Conservation (phyloP, 1,140 invertebrate genomes). For the Cryptotermes secundus region DNA sequence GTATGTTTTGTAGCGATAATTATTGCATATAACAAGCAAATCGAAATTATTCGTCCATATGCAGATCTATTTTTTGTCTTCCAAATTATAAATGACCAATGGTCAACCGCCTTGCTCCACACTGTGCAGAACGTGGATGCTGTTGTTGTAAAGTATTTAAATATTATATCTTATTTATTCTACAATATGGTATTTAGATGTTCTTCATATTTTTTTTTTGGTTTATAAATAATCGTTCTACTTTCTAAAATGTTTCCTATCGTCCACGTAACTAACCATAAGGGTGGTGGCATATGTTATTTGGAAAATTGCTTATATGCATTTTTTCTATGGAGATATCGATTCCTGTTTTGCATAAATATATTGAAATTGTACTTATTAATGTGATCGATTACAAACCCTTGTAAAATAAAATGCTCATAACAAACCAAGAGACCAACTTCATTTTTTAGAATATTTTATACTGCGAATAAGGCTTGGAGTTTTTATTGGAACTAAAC, state of each 20-base stretch:
- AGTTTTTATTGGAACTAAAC: not conserved
- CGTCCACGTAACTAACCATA: not conserved
- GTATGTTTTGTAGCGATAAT: not conserved
- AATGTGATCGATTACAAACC: not conserved
- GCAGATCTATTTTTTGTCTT: conserved; percentile 12
- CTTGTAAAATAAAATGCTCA: not conserved
- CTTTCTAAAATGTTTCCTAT: not conserved
- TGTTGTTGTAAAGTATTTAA: not conserved
- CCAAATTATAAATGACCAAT: conserved; percentile 26
- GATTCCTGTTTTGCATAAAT: not conserved
- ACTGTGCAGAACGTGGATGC: not conserved
- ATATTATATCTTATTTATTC: not conserved
- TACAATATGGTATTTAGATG: not conserved
- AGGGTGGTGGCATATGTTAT: not conserved
- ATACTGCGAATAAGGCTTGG: not conserved
- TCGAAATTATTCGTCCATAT: not conserved
- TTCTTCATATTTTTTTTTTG: not conserved
- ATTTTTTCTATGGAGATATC: not conserved
- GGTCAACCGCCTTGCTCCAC: not conserved
- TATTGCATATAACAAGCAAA: not conserved
- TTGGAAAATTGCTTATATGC: not conserved
- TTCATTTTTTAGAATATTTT: not conserved
- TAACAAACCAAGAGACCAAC: not conserved
- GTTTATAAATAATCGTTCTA: not conserved
- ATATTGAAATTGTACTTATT: not conserved